Conservation (phyloP, 2,113 vertebrate genomes). For the Pseudorectes ferrugineus region DNA sequence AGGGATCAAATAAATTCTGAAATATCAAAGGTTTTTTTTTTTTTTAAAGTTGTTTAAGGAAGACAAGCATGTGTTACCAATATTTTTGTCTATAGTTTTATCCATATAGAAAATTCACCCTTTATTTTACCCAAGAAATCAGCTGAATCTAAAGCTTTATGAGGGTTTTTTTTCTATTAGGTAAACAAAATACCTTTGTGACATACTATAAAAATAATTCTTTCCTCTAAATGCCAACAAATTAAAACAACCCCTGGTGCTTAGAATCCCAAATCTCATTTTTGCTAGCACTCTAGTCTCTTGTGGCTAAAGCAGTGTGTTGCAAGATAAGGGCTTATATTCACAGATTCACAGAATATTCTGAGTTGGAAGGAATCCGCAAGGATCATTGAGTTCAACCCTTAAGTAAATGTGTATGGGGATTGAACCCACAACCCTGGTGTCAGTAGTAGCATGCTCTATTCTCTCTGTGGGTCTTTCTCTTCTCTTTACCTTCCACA, state of each 20-base stretch:
- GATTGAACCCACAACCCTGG: background rate
- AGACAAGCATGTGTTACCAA: background rate
- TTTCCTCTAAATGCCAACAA: background rate
- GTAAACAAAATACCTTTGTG: background rate
- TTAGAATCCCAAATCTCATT: background rate
- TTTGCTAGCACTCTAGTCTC: background rate
- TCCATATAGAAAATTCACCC: background rate
- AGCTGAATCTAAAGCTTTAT: background rate
- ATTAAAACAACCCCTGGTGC: background rate
- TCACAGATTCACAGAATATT: background rate
- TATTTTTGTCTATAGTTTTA: background rate
- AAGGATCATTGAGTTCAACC: background rate
- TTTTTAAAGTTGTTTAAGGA: background rate
- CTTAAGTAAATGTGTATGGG: background rate
- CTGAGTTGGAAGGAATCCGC: background rate
- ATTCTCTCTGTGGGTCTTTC: background rate
- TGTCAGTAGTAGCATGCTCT: background rate
- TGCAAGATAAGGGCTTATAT: background rate
- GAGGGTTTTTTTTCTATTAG: background rate
- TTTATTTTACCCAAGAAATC: background rate
- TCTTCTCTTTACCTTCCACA: background rate
- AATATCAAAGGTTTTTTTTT: background rate
- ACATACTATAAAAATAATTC: background rate
- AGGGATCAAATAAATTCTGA: background rate
- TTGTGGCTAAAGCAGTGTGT: background rate